These are phyloP conservation scores for Falco rusticolus DNA, from an alignment of 2,797 vertebrate species.

Conservation along the genomic window DNA sequence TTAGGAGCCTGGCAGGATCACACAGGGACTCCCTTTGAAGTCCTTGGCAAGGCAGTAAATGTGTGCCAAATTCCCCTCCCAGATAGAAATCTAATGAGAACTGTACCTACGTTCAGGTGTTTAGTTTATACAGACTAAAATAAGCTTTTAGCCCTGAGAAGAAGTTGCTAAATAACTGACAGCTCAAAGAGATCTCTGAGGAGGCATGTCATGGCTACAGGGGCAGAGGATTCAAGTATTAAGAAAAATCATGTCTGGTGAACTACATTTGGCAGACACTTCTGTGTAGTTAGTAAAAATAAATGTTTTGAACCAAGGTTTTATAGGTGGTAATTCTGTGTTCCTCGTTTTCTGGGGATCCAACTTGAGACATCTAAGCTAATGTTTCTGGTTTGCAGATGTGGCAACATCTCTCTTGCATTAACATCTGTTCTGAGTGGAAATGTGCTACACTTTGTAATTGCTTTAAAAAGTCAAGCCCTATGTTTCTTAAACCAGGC, in stretches of 20 bases:
- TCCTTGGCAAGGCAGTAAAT: neutral
- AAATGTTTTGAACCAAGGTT: neutral
- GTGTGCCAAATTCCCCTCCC: neutral
- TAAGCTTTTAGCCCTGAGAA: neutral
- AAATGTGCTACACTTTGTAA: neutral
- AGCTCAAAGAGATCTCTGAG: neutral
- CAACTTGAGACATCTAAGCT: neutral
- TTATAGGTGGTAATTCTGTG: neutral
- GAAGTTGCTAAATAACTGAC: neutral
- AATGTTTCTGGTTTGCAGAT: constrained; percentile 43
- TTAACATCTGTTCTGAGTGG: neutral
- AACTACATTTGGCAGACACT: neutral
- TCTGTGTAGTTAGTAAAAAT: neutral
- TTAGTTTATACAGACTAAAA: neutral
- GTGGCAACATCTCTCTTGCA: neutral
- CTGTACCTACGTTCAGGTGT: neutral
- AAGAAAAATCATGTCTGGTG: neutral
- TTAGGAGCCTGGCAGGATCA: neutral
- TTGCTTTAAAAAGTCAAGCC: neutral
- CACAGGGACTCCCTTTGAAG: neutral
- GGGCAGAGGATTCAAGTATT: neutral
- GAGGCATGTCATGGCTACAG: neutral
- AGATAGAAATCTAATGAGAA: neutral
- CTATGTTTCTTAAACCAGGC: neutral
- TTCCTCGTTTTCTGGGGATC: neutral